phyloP scores from a whole-genome alignment of 2,113 vertebrate genomes.

The Chloropsis hardwickii region DNA sequence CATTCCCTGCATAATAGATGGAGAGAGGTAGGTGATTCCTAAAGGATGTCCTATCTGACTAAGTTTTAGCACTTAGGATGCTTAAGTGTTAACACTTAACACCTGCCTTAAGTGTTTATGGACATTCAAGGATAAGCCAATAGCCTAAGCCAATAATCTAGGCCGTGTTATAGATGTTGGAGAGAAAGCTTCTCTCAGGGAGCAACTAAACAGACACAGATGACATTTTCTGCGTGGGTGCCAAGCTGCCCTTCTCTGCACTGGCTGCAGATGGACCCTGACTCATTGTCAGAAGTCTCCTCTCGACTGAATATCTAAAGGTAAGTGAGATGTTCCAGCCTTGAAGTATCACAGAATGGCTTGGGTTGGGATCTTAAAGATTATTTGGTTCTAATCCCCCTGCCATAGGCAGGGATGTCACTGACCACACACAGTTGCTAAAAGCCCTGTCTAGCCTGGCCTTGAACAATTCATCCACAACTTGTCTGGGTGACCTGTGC shows the following conservation, averaged over 20 bases:
- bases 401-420: neutral
- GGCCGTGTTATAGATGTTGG: neutral
- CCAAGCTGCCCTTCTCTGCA: neutral
- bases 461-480: neutral
- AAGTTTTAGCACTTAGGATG: neutral
- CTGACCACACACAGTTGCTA: neutral
- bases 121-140: neutral
- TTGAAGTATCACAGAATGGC: neutral
- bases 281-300: neutral
- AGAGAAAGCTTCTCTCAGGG: neutral
- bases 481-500: neutral
- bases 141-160: neutral
- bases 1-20: neutral
- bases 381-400: neutral
- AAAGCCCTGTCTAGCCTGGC: neutral
- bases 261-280: neutral
- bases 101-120: neutral
- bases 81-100: too few relatives aligned
- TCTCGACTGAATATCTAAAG: neutral
- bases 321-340: neutral
- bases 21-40: neutral
- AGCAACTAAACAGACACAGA: neutral
- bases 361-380: neutral
- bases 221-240: neutral
- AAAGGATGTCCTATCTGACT: neutral